These are phyloP conservation scores for Deroplatys truncata DNA, from an alignment of 2,888 invertebrate genomes.

Conservation along the genomic window DNA sequence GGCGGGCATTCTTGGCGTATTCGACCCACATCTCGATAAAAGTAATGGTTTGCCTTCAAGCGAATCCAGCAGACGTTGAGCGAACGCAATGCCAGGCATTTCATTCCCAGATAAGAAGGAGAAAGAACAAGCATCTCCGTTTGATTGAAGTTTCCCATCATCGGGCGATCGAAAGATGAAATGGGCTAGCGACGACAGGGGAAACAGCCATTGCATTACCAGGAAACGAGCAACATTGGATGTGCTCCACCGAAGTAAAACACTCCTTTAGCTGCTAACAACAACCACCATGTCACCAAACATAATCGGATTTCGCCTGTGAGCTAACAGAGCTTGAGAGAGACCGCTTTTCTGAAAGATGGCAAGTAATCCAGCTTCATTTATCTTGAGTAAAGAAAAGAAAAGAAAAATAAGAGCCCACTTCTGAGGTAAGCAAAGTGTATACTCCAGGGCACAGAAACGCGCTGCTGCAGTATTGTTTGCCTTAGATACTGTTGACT, in stretches of 20 bases:
- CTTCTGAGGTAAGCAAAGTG: too few relatives aligned
- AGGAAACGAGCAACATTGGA: background rate
- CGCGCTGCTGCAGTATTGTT: too few relatives aligned
- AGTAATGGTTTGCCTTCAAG: background rate
- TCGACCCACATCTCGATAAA: background rate
- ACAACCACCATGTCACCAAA: background rate
- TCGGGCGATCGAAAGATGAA: slow-evolving; percentile 3
- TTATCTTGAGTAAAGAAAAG: too few relatives aligned
- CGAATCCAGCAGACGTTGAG: background rate
- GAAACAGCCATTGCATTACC: background rate
- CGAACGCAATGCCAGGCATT: background rate
- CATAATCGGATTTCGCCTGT: background rate
- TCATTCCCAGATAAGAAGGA: background rate
- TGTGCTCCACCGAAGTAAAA: background rate
- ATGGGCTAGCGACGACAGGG: background rate
- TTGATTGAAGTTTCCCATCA: slow-evolving; percentile 10
- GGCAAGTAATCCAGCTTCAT: too few relatives aligned
- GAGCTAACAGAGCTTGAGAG: too few relatives aligned
- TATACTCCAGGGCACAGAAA: too few relatives aligned
- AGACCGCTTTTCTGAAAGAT: too few relatives aligned
- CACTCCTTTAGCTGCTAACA: background rate
- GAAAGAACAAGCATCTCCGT: background rate
- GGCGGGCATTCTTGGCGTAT: too few relatives aligned
- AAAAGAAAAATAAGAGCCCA: too few relatives aligned
- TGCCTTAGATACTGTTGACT: too few relatives aligned